Evolutionary conservation across 92 coral and sea anemone species (phyloP).

Genomic region (Anthopleura xanthogrammica): DNA sequence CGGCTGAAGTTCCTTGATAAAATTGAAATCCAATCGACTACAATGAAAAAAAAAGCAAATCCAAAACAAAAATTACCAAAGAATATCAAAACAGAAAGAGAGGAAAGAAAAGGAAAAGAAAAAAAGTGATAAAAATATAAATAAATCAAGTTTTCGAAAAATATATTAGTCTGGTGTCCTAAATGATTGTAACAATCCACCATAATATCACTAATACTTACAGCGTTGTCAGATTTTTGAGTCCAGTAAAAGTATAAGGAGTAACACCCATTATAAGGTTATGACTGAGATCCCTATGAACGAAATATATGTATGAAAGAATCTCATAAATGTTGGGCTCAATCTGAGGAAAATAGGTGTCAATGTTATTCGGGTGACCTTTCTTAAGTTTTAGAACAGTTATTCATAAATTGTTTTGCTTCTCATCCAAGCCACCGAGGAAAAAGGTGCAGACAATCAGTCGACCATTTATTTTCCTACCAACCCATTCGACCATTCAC

Average conservation of each 20-base stretch:
- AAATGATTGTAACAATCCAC: not conserved
- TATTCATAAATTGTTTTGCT: too few species aligned
- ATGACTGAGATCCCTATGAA: conserved; percentile 3
- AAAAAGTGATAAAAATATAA: not conserved
- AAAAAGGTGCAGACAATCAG: too few species aligned
- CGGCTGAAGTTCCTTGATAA: not conserved
- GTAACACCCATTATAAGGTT: not conserved
- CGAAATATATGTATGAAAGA: not conserved
- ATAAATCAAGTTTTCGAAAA: too few species aligned
- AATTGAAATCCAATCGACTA: conserved; percentile 1
- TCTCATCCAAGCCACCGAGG: too few species aligned
- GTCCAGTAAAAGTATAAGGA: not conserved
- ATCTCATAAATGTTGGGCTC: too few species aligned
- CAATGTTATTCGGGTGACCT: too few species aligned
- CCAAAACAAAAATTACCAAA: not conserved
- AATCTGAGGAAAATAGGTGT: too few species aligned
- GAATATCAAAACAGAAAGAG: not conserved
- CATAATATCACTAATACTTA: not conserved
- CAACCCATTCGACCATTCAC: too few species aligned
- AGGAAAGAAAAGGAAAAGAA: not conserved
- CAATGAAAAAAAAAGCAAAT: not conserved
- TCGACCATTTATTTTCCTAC: too few species aligned
- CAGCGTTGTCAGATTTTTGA: not conserved
- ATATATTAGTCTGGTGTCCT: too few species aligned
- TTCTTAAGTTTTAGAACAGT: too few species aligned